These are phyloP conservation scores for Rhinoraja longicauda DNA, from an alignment of 2,797 vertebrate genomes.

Conservation along the genomic window DNA sequence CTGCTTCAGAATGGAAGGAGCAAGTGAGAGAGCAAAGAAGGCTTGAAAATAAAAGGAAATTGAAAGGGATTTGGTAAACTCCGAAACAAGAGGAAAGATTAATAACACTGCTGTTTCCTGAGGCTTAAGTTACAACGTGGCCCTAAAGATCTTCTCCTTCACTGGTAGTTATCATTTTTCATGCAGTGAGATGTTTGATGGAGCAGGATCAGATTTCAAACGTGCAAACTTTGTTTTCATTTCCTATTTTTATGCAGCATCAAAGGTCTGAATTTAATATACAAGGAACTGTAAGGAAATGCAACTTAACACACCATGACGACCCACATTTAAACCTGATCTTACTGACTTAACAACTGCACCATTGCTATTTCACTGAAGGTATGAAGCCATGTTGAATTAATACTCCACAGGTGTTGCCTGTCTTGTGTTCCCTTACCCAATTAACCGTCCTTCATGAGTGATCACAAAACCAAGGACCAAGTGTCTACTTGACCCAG, in stretches of 20 bases:
- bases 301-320: conserved; percentile 5
- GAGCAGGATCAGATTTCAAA: conserved; percentile 4
- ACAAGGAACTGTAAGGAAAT: conserved; percentile 18
- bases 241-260: conserved; percentile 34
- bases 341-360: too few species aligned
- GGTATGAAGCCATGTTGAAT: neutral
- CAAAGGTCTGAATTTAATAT: conserved; percentile 34
- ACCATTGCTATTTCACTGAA: neutral
- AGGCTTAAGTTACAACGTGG: neutral
- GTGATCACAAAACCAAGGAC: neutral
- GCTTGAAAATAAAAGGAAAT: neutral
- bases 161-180: conserved; percentile 16
- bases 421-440: neutral
- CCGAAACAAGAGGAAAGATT: conserved; percentile 10
- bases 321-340: conserved; percentile 25
- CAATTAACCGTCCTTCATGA: neutral
- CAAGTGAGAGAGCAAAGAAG: neutral
- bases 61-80: too few species aligned
- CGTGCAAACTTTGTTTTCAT: conserved; percentile 26
- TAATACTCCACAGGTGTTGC: neutral
- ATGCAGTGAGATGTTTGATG: neutral
- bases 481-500: neutral
- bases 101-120: neutral
- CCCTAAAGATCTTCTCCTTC: neutral
- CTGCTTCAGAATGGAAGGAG: neutral